Evolutionary conservation across 2,888 invertebrate genomes (phyloP).

Genomic region (Anaspis maculata): DNA sequence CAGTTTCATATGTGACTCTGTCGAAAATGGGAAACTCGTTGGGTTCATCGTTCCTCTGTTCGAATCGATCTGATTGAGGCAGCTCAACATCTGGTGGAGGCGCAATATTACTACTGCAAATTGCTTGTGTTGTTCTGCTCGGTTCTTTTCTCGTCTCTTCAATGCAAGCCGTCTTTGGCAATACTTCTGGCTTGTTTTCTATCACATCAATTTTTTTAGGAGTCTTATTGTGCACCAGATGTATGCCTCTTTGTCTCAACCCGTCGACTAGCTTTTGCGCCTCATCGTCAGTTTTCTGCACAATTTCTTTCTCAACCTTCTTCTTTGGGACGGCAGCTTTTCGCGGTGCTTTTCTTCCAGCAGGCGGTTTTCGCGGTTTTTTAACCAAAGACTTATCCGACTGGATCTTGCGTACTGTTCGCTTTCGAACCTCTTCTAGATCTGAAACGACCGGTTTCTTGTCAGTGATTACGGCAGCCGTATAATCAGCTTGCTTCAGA

Average conservation of each 20-base stretch:
- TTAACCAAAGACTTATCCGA: neutral
- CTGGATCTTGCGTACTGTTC: conserved; percentile 19
- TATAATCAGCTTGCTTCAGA: neutral
- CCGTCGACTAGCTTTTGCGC: conserved; percentile 30
- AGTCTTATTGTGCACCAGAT: conserved; percentile 31
- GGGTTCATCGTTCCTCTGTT: neutral
- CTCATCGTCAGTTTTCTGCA: conserved; percentile 12
- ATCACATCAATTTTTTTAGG: conserved; percentile 18
- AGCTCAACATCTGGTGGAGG: no score
- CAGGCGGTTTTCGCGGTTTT: conserved; percentile 1
- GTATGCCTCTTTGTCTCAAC: conserved; percentile 35
- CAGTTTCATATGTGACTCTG: conserved; percentile 1
- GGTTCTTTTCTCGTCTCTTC: no score
- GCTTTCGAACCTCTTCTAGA: conserved; percentile 28
- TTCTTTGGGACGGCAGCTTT: conserved; percentile 1
- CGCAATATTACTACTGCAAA: no score
- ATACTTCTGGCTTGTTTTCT: no score
- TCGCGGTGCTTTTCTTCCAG: neutral
- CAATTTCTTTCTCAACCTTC: conserved; percentile 2
- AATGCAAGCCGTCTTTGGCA: no score
- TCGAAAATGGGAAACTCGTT: conserved; percentile 2
- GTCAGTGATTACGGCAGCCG: conserved; percentile 2
- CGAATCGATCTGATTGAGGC: no score
- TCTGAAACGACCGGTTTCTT: no score
- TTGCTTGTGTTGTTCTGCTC: no score